A percentile compares a stretch with the other conserved stretches of the same genome.
These are phyloP conservation scores for Drosophila cognata DNA, from an alignment of 2,888 invertebrate genomes.

Conservation along the genomic window DNA sequence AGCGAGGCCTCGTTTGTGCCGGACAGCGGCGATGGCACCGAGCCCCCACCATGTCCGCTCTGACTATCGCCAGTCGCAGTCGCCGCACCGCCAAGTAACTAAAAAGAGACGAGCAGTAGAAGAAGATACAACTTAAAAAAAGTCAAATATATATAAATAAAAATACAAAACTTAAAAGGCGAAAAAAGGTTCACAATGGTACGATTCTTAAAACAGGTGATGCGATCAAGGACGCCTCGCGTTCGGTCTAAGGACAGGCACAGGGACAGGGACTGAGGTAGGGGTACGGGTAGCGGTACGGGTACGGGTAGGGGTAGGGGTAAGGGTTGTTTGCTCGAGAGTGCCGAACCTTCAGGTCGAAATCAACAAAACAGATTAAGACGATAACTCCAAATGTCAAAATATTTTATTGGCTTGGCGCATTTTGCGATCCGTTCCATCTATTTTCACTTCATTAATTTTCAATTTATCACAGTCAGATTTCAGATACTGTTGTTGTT, in stretches of 20 bases:
- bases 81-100: constrained; percentile 74
- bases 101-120: constrained; percentile 36
- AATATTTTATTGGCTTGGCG: constrained; percentile 84
- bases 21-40: constrained; percentile 91
- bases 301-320: background rate
- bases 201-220: constrained; percentile 65
- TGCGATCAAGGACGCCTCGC: constrained; percentile 55
- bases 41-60: constrained; percentile 71
- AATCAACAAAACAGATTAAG: constrained; percentile 84
- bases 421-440: constrained; percentile 85
- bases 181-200: constrained; percentile 47
- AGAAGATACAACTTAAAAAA: constrained; percentile 25
- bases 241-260: constrained; percentile 8
- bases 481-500: constrained; percentile 74
- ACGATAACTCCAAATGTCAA: constrained; percentile 85
- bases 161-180: constrained; percentile 17
- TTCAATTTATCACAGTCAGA: constrained; percentile 85
- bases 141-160: constrained; percentile 8
- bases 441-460: constrained; percentile 85
- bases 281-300: background rate
- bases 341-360: constrained; percentile 53
- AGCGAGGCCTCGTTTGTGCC: constrained; percentile 90
- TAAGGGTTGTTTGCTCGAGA: constrained; percentile 19
- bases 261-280: background rate
- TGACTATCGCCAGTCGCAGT: constrained; percentile 66